phyloP scores from a whole-genome alignment of 2,113 vertebrate species.

The Chaetura pelagica region DNA sequence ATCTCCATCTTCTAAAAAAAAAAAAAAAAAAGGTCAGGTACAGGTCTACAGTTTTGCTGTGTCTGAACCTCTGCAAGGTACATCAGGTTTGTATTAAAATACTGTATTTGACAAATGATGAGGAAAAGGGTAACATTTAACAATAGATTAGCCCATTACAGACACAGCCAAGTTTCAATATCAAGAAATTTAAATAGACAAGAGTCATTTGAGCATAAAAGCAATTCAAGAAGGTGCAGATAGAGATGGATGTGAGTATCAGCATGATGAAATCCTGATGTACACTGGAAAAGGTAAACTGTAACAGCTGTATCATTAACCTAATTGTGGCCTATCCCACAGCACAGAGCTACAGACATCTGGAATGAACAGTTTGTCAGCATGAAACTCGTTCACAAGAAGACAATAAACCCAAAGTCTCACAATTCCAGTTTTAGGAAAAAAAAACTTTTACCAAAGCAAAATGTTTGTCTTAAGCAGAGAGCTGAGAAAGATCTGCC shows the following conservation, averaged over 20 bases:
- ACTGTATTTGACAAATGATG: not conserved
- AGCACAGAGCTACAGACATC: not conserved
- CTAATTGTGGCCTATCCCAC: not conserved
- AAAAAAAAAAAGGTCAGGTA: not conserved
- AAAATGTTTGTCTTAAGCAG: not conserved
- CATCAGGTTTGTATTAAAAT: not conserved
- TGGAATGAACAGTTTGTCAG: not conserved
- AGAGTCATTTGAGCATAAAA: not conserved
- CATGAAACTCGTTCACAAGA: not conserved
- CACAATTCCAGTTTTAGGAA: not conserved
- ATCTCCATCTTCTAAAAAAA: not conserved
- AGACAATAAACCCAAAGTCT: not conserved
- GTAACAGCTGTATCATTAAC: not conserved
- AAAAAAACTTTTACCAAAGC: not conserved
- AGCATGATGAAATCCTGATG: not conserved
- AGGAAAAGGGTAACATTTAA: not conserved
- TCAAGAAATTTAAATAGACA: not conserved
- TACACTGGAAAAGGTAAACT: not conserved
- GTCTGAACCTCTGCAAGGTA: not conserved
- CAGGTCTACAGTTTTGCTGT: not conserved
- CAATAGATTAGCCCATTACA: not conserved
- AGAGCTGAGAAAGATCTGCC: not conserved
- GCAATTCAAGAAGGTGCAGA: not conserved
- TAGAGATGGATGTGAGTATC: not conserved
- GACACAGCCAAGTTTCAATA: not conserved